Conservation (phyloP, 2,888 invertebrate genomes). For the Boloria euphrosyne region DNA sequence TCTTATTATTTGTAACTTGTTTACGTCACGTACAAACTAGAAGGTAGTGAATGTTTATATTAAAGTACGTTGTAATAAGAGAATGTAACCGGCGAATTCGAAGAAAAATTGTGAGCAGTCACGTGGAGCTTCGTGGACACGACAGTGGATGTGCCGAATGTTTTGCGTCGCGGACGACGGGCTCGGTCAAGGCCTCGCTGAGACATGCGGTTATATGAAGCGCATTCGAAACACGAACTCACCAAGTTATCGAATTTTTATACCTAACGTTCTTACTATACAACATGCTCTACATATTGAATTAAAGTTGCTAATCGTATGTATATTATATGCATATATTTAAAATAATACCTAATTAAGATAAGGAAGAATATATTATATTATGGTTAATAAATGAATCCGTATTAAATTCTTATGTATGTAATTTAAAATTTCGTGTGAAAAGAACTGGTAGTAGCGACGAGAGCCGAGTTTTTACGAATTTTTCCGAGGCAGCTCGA, state of each 20-base stretch:
- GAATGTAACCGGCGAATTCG: conserved; percentile 49
- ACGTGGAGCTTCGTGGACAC: conserved; percentile 58
- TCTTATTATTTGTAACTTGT: background rate
- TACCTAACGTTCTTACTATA: conserved; percentile 1
- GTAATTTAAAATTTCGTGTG: background rate
- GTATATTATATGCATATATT: too few relatives aligned
- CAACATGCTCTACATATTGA: background rate
- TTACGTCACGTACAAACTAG: background rate
- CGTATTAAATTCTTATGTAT: too few relatives aligned
- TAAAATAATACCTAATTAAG: too few relatives aligned
- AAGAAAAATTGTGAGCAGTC: conserved; percentile 58
- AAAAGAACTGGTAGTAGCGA: background rate
- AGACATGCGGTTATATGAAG: conserved; percentile 52
- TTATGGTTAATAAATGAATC: too few relatives aligned
- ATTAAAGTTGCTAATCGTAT: too few relatives aligned
- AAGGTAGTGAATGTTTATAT: background rate
- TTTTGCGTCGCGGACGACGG: conserved; percentile 45
- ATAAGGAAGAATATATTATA: too few relatives aligned
- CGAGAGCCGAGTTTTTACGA: conserved; percentile 57
- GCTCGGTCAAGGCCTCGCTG: conserved; percentile 74
- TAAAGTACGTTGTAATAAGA: conserved; percentile 54
- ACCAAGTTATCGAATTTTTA: conserved; percentile 16
- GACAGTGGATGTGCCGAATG: conserved; percentile 50
- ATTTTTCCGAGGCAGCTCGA: conserved; percentile 73
- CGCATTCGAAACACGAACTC: conserved; percentile 59